A percentile compares a stretch with the other conserved stretches of the same genome.
Evolutionary conservation across 1,140 invertebrate species (phyloP).

Genomic region (Berghia stephanieae): DNA sequence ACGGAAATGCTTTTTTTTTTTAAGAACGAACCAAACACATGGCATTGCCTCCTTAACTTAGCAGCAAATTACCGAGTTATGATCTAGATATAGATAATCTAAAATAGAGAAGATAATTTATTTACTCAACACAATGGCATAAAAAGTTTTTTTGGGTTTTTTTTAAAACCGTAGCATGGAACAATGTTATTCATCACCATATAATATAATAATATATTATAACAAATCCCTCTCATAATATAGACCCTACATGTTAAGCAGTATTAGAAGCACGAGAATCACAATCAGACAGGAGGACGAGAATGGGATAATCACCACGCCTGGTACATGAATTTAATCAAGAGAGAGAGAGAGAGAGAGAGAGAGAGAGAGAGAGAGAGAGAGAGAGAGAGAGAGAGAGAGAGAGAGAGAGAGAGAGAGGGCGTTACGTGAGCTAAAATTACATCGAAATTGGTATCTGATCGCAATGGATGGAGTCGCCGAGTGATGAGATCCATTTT

Average conservation of each 20-base stretch:
- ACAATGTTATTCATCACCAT: too few species aligned
- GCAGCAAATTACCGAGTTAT: too few species aligned
- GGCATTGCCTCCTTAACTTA: too few species aligned
- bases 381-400: neutral
- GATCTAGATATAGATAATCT: too few species aligned
- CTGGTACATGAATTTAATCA: neutral
- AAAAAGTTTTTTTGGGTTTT: too few species aligned
- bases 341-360: slow-evolving; percentile 17
- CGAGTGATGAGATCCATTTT: too few species aligned
- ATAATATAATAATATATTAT: neutral
- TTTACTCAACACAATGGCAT: too few species aligned
- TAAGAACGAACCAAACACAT: too few species aligned
- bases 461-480: too few species aligned
- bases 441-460: neutral
- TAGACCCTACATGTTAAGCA: neutral
- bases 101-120: too few species aligned
- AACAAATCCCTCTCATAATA: neutral
- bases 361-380: neutral
- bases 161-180: too few species aligned
- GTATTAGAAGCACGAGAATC: neutral
- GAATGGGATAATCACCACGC: neutral
- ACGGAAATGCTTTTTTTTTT: too few species aligned
- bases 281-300: neutral
- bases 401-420: neutral
- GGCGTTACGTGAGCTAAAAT: neutral